Evolutionary conservation across 1,140 invertebrate genomes (phyloP), one percentile per base, ranked within the genome.

Genomic region (Aricia agestis): DNA sequence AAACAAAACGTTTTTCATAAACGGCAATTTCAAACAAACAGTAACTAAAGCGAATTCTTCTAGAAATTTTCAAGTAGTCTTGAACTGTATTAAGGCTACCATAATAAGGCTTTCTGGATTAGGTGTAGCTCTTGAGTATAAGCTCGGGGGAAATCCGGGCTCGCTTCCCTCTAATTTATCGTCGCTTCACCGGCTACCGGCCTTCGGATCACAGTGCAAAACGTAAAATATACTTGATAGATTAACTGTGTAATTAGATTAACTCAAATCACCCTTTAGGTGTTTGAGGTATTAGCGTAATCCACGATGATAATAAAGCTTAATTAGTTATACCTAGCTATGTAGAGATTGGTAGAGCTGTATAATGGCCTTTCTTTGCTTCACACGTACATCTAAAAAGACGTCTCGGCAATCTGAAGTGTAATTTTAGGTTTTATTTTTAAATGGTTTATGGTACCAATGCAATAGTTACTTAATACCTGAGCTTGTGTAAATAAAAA

Each of bases 21-120:
- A 52, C 13, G 45, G 45, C 45, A 52, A 52, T 42, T 42, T 42
- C 45, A 52, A 52, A 52, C 45, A 42, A 42, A 52, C 13, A 1
- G 45, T 52, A 52, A 86, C 80, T 85, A 79, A 80, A 87, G 67
- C 85, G 80, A 84, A 84, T 80, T 83, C 76, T 74, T 75, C 81
- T 83, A 83, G 83, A 91, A 87, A 89, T 88, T 90, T 91, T 89
- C 87, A 91, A 91, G 86, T 88, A 89, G 86, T 86, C 86, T 84
- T 86, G 86, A 89, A 76, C 82, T 82, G 85, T 87, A 86, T 90
- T 89, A 88, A 87, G 86, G 86, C 83, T 83, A 85, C 86, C 80
- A 90, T 91, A 91, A 91, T 91, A 91, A 88, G 87, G 87, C 87
- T 89, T 89, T 87, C 86, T 86, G 87, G 89, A 91, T 91, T 91